These are phyloP conservation scores for Knipowitschia caucasica DNA, from an alignment of 2,797 vertebrate genomes.

Conservation along the genomic window DNA sequence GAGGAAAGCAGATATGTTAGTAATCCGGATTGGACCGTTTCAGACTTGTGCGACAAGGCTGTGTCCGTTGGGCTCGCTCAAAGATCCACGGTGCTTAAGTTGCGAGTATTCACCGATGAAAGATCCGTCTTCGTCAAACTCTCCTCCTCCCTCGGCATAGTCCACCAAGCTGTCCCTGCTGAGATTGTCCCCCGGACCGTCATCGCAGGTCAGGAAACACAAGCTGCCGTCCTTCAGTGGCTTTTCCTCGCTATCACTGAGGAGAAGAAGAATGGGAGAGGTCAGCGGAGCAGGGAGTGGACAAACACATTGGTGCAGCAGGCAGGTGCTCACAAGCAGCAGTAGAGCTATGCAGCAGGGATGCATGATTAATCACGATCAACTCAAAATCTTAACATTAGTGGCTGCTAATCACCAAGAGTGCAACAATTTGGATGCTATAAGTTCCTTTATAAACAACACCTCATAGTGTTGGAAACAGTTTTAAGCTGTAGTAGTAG, in stretches of 20 bases:
- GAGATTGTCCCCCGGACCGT: slow-evolving; percentile 73
- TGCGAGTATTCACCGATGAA: slow-evolving; percentile 91
- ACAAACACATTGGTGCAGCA: slow-evolving; percentile 29
- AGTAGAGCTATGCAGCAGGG: slow-evolving; percentile 3
- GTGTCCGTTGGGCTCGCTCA: slow-evolving; percentile 55
- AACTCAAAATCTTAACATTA: no score
- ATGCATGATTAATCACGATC: neutral
- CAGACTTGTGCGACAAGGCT: slow-evolving; percentile 21
- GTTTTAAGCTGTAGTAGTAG: no score
- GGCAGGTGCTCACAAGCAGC: slow-evolving; percentile 21
- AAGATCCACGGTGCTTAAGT: slow-evolving; percentile 73
- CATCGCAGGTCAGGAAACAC: slow-evolving; percentile 70
- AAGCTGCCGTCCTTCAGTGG: slow-evolving; percentile 82
- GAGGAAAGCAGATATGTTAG: slow-evolving; percentile 23
- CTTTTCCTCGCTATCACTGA: slow-evolving; percentile 86
- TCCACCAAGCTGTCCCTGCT: slow-evolving; percentile 86
- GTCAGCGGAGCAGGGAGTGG: slow-evolving; percentile 38
- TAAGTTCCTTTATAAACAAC: no score
- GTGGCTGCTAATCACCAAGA: no score
- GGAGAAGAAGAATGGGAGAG: slow-evolving; percentile 24
- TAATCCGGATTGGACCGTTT: slow-evolving; percentile 25
- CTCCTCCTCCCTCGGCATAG: slow-evolving; percentile 81
- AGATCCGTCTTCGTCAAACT: slow-evolving; percentile 93
- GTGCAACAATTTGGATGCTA: no score
- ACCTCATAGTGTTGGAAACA: no score